Base-by-base conservation (phyloP, 2,797 vertebrate genomes). In the Parambassis ranga region DNA sequence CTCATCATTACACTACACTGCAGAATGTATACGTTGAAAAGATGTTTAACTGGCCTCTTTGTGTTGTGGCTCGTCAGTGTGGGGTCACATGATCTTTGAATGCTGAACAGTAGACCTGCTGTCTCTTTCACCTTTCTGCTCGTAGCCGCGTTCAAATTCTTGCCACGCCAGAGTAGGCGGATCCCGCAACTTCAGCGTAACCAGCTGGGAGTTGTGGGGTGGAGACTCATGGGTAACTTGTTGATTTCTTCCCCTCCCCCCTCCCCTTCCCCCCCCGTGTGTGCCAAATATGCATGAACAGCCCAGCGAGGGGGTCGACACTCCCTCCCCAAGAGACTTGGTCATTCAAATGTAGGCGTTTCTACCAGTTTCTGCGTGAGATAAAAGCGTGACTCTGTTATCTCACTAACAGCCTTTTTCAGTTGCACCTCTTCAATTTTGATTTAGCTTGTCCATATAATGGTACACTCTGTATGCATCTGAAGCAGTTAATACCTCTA, bases 171-270 rank as follows among this genome's bases (percentile, higher is more conserved):
- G 90, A 92, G 86, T 92, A 85, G 90, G 86, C 11, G 84, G 93
- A 88, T 68, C 88, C 89, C 69, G 68, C 79, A 93, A 89, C 91
- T 94, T 95, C 94, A 92, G 87, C 36, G 27, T 92, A 86, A 92
- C 91, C 89, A 92, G 89, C 61, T 94, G 93, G 92, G 92, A 95
- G 92, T 88, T 94, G 75, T 92, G 92, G 93, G 92, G 89, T 90
- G 93, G 92, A 92, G 92, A 93, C 87, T 94, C 86, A 79, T 94
- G 94, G 91, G 92, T 93, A 93, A 90, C 70, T 83, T 80, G 68
- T 87, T 87, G 84, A 77, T 83, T 78, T 87, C 71, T 91, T 77
- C 70, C 81, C 49, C 22, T 49, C 8, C n/a, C 32, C 9, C 31
- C 28, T 28, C 7, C 4, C 1, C 28, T 3, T 28, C 28, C 2